A percentile compares a stretch with the other conserved stretches of the same genome.
Conservation (phyloP, 2,888 invertebrate species). For the Tinea trinotella region DNA sequence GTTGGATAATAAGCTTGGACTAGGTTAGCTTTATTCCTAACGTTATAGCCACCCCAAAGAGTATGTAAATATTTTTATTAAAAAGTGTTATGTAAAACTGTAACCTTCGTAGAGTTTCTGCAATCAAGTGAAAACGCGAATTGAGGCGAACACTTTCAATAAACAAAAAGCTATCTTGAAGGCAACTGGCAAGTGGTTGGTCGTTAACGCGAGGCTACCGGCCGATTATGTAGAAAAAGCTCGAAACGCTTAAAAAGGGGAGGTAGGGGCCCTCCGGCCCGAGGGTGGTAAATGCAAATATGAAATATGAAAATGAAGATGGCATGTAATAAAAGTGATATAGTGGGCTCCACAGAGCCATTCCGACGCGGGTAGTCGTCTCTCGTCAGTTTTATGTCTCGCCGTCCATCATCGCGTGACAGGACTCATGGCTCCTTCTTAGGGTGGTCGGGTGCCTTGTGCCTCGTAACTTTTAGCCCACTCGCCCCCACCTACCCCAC, state of each 20-base stretch:
- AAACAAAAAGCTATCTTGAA: conserved; percentile 3
- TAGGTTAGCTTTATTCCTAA: too few relatives aligned
- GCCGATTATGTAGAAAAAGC: conserved; percentile 64
- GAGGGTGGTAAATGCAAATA: conserved; percentile 67
- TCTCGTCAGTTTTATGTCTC: conserved; percentile 82
- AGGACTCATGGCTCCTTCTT: conserved; percentile 68
- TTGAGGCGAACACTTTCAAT: neutral
- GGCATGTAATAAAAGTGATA: conserved; percentile 85
- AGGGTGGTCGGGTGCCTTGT: conserved; percentile 35
- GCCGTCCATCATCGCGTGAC: conserved; percentile 82
- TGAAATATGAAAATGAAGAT: conserved; percentile 78
- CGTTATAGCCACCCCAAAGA: too few relatives aligned
- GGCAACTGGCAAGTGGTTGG: conserved; percentile 28
- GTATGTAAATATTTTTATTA: too few relatives aligned
- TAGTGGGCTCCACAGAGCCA: conserved; percentile 84
- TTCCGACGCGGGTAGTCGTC: conserved; percentile 77
- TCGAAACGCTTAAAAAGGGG: conserved; percentile 56
- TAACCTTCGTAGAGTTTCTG: too few relatives aligned
- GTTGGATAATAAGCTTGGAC: too few relatives aligned
- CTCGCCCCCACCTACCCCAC: conserved; percentile 14
- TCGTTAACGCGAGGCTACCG: conserved; percentile 43
- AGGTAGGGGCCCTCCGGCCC: conserved; percentile 25
- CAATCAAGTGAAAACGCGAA: too few relatives aligned
- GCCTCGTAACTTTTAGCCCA: conserved; percentile 18
- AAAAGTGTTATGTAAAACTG: too few relatives aligned